These are phyloP conservation scores for Hippocampus zosterae DNA, from an alignment of 2,113 vertebrate species.

Conservation along the genomic window DNA sequence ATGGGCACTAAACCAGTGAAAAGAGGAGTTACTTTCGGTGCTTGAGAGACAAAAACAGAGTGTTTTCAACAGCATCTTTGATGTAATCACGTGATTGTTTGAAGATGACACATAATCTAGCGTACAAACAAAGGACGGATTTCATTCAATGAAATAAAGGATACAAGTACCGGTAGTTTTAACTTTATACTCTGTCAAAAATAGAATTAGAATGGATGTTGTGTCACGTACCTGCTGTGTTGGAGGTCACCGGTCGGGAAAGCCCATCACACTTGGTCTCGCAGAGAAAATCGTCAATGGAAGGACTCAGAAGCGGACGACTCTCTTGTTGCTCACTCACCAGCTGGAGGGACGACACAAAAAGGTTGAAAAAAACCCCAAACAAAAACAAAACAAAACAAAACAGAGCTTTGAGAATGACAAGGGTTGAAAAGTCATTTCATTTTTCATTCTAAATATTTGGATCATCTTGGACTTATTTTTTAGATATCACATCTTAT, in stretches of 20 bases:
- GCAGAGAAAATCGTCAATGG: constrained; percentile 97
- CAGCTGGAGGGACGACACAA: constrained; percentile 81
- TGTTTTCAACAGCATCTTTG: constrained; percentile 18
- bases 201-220: not conserved
- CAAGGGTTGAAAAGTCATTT: not conserved
- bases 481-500: no score
- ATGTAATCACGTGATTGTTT: constrained; percentile 26
- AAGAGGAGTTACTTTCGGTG: constrained; percentile 17
- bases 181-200: not conserved
- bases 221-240: constrained; percentile 78
- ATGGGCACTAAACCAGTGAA: not conserved
- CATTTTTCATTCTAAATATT: not conserved
- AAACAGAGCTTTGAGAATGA: not conserved
- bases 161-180: not conserved
- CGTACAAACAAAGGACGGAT: not conserved
- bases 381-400: not conserved
- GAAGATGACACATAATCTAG: constrained; percentile 36
- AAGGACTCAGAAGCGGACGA: constrained; percentile 94
- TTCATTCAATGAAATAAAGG: not conserved
- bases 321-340: constrained; percentile 98
- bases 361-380: constrained; percentile 26
- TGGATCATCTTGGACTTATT: not conserved
- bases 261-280: constrained; percentile 92
- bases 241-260: constrained; percentile 90
- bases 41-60: constrained; percentile 23